Evolutionary conservation across 1,140 invertebrate genomes (phyloP).

Genomic region (Nebria ingens): DNA sequence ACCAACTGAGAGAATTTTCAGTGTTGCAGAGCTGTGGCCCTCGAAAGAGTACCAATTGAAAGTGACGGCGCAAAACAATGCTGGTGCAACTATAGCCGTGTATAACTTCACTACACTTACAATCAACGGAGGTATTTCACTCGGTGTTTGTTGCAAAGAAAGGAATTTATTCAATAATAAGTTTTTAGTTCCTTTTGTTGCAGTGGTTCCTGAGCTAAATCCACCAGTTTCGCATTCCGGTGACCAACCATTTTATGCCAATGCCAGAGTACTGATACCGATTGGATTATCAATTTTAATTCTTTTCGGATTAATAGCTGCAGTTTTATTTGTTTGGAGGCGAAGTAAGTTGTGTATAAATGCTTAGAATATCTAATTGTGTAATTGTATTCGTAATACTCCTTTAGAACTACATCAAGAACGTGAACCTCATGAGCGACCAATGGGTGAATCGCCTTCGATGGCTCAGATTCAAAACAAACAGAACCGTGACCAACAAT

Average conservation of each 20-base stretch:
- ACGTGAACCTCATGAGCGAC: constrained; percentile 30
- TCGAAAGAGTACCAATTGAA: constrained; percentile 79
- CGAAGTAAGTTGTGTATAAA: constrained; percentile 43
- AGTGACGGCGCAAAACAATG: constrained; percentile 85
- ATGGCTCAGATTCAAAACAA: constrained; percentile 65
- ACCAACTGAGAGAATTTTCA: constrained; percentile 64
- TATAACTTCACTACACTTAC: constrained; percentile 79
- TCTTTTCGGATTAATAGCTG: constrained; percentile 47
- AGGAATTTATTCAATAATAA: no score
- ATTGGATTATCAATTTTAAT: constrained; percentile 54
- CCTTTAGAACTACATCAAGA: constrained; percentile 35
- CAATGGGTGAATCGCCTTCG: constrained; percentile 53
- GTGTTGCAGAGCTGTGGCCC: constrained; percentile 66
- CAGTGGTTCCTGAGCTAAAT: constrained; percentile 44
- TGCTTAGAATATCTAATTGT: constrained; percentile 1
- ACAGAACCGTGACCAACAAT: constrained; percentile 62
- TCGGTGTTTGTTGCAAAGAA: no score
- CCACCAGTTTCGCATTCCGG: constrained; percentile 47
- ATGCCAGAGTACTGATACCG: constrained; percentile 57
- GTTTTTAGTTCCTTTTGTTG: constrained; percentile 25
- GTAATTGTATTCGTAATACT: neutral
- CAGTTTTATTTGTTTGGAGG: constrained; percentile 49
- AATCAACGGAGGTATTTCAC: constrained; percentile 59
- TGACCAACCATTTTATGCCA: constrained; percentile 55
- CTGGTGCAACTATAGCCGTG: constrained; percentile 75